phyloP scores from a whole-genome alignment of 2,888 invertebrate genomes.

The Lasioglossum marginatum region DNA sequence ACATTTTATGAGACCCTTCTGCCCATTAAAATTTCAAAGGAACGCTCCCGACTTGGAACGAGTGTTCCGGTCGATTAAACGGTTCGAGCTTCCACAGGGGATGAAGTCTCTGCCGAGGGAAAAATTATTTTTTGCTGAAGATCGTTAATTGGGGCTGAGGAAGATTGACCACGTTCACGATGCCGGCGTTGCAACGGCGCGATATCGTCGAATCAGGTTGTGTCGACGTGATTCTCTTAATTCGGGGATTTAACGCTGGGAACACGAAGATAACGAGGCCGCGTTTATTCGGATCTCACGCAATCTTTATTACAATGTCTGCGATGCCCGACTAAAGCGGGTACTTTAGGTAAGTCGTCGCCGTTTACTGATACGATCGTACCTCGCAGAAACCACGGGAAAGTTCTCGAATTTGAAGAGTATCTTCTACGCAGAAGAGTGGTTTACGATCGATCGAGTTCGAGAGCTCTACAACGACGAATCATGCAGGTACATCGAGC shows the following conservation, averaged over 20 bases:
- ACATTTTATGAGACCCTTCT: constrained; percentile 3
- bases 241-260: background rate
- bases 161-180: background rate
- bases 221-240: background rate
- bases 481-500: background rate
- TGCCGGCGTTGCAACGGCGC: background rate
- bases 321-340: background rate
- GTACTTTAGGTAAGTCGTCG: background rate
- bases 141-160: background rate
- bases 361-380: background rate
- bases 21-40: constrained; percentile 11
- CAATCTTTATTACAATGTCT: background rate
- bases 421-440: background rate
- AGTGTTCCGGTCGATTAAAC: constrained; percentile 8
- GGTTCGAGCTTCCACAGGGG: background rate
- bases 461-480: background rate
- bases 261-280: background rate
- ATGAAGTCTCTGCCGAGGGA: background rate
- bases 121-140: background rate
- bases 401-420: background rate
- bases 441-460: background rate
- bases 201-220: background rate
- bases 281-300: background rate
- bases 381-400: background rate
- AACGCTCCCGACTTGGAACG: constrained; percentile 3